Evolutionary conservation across 2,797 vertebrate genomes (phyloP), one percentile per base, ranked within the genome.

Genomic region (Loris lydekkerianus): DNA sequence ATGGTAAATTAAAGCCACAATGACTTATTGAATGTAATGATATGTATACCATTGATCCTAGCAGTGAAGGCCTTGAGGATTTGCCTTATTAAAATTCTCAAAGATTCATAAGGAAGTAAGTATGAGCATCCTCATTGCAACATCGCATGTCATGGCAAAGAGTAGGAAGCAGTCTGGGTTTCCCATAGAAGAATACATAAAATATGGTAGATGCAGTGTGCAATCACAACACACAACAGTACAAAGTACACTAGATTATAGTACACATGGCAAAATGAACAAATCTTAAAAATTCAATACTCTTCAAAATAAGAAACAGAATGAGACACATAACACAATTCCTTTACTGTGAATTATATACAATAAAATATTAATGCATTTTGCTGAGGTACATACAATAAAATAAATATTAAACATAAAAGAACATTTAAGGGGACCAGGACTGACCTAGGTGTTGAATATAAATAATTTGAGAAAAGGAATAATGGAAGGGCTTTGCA

Each of bases 121-220:
- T 25, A 17, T 11, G 73, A 83, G 31, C 23, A 76, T 76, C 29
- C 31, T 56, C 40, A 18, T 0, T 7, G 15, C 10, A 46, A 1
- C 1, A 72, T 37, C 37, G 40, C 0, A 17, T 9, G 9, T 1
- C 3, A 15, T n/a, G 2, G 8, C 29, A 49, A 58, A 14, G 43
- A 56, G 2, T 23, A 46, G 11, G 17, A 69, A 72, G 29, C 10
- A 61, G 25, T 29, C 25, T 40, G n/a, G 20, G 1, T 67, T 60
- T 78, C n/a, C 4, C 49, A 23, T 49, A 69, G 37, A 14, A n/a
- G 34, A 78, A 5, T 49, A 73, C 25, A 3, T 82, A 43, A 86
- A 49, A 81, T 40, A 56, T 2, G 21, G 34, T 29, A 3, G 40
- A 14, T 23, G 2, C 10, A 20, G 49, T 5, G 0, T 7, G 10